phyloP scores from a whole-genome alignment of 2,888 invertebrate species.

The Formica aserva region DNA sequence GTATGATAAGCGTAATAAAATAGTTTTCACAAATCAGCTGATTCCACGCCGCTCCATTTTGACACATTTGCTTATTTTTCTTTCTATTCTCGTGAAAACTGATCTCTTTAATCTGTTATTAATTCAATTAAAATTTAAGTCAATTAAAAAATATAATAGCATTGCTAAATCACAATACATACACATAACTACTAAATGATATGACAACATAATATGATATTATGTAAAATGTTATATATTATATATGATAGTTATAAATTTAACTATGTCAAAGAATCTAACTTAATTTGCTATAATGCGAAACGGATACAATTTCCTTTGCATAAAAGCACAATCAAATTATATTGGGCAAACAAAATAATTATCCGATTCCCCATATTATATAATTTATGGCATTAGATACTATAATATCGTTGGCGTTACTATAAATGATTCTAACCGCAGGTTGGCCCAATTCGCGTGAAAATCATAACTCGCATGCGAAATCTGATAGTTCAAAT shows the following conservation, averaged over 20 bases:
- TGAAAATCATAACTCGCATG: not conserved
- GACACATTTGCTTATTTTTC: not conserved
- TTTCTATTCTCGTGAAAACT: slow-evolving; percentile 8
- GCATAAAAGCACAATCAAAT: slow-evolving; percentile 1
- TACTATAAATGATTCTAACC: slow-evolving; percentile 14
- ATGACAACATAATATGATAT: not conserved
- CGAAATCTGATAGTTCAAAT: not conserved
- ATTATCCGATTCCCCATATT: slow-evolving; percentile 26
- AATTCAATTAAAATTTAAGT: no score
- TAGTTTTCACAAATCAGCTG: slow-evolving; percentile 11
- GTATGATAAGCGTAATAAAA: slow-evolving; percentile 6
- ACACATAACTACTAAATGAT: not conserved
- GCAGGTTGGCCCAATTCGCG: slow-evolving; percentile 24
- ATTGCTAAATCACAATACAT: not conserved
- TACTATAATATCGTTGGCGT: slow-evolving; percentile 13
- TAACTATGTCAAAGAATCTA: not conserved
- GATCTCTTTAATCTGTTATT: slow-evolving; percentile 1
- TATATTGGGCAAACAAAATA: not conserved
- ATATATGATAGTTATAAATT: slow-evolving; percentile 10
- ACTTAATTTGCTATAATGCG: not conserved
- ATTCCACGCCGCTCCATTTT: not conserved
- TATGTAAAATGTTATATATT: not conserved
- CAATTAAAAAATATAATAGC: not conserved
- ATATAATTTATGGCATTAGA: slow-evolving; percentile 9
- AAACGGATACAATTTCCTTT: not conserved